Evolutionary conservation across 2,113 vertebrate genomes (phyloP).

Genomic region (Clarias magur): DNA sequence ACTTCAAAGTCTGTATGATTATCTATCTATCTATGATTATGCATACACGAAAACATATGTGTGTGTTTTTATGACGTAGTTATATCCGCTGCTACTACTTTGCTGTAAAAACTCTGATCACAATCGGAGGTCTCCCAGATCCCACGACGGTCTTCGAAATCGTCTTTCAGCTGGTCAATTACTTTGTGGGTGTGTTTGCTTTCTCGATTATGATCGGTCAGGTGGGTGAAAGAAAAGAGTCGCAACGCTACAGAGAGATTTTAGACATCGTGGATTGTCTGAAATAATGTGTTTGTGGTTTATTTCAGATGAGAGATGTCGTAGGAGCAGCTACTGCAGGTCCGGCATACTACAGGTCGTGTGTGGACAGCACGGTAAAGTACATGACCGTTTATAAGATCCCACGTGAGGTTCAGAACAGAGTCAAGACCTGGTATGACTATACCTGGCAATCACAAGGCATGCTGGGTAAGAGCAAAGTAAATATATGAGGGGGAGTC

Average conservation of each 20-base stretch:
- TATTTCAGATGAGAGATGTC: conserved; percentile 91
- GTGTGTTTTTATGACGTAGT: conserved; percentile 63
- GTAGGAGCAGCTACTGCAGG: conserved; percentile 90
- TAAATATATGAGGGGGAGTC: neutral
- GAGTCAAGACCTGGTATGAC: conserved; percentile 97
- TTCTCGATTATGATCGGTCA: conserved; percentile 99
- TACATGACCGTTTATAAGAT: conserved; percentile 96
- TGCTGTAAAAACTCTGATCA: conserved; percentile 97
- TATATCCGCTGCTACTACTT: conserved; percentile 98
- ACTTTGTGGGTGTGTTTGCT: conserved; percentile 94
- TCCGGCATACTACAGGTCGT: conserved; percentile 89
- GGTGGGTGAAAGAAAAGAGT: conserved; percentile 67
- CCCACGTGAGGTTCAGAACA: conserved; percentile 84
- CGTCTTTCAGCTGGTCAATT: conserved; percentile 92
- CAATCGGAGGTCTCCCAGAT: conserved; percentile 92
- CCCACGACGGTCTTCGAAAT: conserved; percentile 93
- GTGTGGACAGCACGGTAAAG: conserved; percentile 93
- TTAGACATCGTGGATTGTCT: neutral
- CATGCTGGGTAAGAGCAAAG: conserved; percentile 90
- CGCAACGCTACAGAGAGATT: neutral
- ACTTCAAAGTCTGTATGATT: neutral
- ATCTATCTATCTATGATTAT: neutral
- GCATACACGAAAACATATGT: neutral
- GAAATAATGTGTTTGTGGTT: conserved; percentile 1
- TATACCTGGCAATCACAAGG: conserved; percentile 97